Percentiles rank a stretch among this genome's conserved stretches.
These are phyloP conservation scores for Rhinolophus ferrumequinum DNA, from an alignment of 2,113 vertebrate species.

Conservation along the genomic window DNA sequence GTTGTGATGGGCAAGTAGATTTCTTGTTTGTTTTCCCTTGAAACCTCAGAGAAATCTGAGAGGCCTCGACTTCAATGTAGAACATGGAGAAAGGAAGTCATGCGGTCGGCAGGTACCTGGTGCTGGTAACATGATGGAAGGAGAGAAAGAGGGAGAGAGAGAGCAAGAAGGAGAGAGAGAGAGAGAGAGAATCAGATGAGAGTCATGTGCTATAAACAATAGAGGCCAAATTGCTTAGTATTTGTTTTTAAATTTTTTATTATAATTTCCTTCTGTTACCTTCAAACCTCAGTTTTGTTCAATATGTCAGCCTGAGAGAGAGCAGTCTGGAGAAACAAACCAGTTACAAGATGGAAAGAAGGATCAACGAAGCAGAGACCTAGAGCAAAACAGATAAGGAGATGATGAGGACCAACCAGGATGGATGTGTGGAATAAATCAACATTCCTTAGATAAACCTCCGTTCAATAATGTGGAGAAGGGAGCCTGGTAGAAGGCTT, in stretches of 20 bases:
- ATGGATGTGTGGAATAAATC: neutral
- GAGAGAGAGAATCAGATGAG: neutral
- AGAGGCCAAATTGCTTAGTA: neutral
- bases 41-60: neutral
- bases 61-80: neutral
- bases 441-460: neutral
- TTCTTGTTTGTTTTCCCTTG: neutral
- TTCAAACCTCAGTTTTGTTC: conserved; percentile 17
- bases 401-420: neutral
- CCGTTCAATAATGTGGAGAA: neutral
- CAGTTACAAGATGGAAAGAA: neutral
- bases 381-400: neutral
- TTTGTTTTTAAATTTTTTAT: neutral
- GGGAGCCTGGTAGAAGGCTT: neutral
- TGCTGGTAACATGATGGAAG: neutral
- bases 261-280: neutral
- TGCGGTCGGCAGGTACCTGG: neutral
- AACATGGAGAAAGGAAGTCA: neutral
- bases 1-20: neutral
- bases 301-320: neutral
- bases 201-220: neutral
- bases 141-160: neutral
- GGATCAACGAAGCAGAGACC: neutral
- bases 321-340: conserved; percentile 35
- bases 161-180: neutral